Conservation (phyloP, 2,888 invertebrate genomes). For the Aleiodes testaceus region DNA sequence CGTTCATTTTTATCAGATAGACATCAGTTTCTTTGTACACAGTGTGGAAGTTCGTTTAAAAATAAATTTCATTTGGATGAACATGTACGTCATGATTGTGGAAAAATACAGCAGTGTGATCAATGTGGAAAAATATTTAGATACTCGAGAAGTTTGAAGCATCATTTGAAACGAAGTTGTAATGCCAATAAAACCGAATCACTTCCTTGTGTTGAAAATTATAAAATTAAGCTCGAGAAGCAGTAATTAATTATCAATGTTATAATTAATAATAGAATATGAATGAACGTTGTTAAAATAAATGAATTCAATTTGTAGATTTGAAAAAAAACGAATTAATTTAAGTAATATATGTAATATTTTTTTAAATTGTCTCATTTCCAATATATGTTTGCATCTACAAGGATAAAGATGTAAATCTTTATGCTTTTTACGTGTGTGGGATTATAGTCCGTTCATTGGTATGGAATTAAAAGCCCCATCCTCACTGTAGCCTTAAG, state of each 20-base stretch:
- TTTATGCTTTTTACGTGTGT: conserved; percentile 5
- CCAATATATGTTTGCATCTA: background rate
- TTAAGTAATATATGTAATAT: no score
- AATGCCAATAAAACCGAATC: background rate
- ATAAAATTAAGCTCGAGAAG: background rate
- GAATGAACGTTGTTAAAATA: background rate
- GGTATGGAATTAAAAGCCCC: background rate
- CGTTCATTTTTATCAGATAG: conserved; percentile 9
- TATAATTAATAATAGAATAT: background rate
- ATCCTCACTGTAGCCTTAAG: conserved; percentile 1
- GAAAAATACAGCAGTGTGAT: conserved; percentile 45
- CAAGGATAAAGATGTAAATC: background rate
- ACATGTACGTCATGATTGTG: conserved; percentile 54
- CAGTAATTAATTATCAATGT: background rate
- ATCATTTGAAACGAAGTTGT: conserved; percentile 37
- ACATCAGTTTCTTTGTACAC: conserved; percentile 40
- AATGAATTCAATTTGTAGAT: no score
- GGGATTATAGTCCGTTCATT: background rate
- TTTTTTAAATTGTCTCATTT: background rate
- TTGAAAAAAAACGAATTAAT: no score
- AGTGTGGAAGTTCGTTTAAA: conserved; percentile 48
- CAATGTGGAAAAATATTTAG: conserved; percentile 39
- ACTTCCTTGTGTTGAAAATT: background rate
- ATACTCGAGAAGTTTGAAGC: conserved; percentile 25
- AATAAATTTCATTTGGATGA: conserved; percentile 43